Percentiles rank a stretch among this genome's conserved stretches.
Evolutionary conservation across 2,888 invertebrate genomes (phyloP).

Genomic region (Mystacides longicornis): DNA sequence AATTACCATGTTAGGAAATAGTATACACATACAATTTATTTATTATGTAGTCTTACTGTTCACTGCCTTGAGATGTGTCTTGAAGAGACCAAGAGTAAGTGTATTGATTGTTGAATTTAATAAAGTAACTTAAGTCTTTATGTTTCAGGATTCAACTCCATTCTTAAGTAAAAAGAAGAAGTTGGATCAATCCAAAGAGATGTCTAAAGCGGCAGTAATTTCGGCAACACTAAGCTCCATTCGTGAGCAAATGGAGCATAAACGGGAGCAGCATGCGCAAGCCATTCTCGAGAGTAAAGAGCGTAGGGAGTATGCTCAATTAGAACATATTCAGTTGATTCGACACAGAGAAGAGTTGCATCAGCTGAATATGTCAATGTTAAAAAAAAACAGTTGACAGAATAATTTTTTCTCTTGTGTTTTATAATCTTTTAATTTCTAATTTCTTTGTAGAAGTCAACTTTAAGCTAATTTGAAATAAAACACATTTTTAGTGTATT

Average conservation of each 20-base stretch:
- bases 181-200: neutral
- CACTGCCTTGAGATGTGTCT: no score
- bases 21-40: no score
- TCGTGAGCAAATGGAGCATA: neutral
- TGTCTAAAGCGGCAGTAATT: neutral
- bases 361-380: neutral
- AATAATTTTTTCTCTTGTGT: neutral
- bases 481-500: neutral
- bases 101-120: no score
- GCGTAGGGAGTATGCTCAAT: no score
- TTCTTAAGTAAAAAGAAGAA: neutral
- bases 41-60: no score
- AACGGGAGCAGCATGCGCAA: neutral
- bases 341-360: neutral
- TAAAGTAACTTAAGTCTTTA: no score
- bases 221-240: neutral
- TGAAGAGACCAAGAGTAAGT: no score
- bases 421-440: neutral
- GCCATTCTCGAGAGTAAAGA: neutral
- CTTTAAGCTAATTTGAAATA: neutral
- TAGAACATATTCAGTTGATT: neutral
- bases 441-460: no score
- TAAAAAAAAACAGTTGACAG: neutral
- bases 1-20: no score
- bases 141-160: constrained; percentile 2